phyloP scores from a whole-genome alignment of 2,888 invertebrate genomes.

The Eledona agricola region DNA sequence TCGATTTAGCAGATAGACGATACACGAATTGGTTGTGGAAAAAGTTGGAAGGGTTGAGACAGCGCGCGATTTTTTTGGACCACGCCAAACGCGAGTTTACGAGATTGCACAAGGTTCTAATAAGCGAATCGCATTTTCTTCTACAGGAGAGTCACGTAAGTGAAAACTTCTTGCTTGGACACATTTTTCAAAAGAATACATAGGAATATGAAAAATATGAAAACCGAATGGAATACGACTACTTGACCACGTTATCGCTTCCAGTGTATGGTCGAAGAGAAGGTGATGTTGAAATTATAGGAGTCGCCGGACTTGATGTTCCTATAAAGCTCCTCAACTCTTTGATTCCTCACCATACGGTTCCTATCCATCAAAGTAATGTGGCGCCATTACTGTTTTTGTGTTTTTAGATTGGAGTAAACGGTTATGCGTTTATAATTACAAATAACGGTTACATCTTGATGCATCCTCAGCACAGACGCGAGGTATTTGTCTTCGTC shows the following conservation, averaged over 20 bases:
- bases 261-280: constrained; percentile 88
- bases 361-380: constrained; percentile 59
- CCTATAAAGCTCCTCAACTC: constrained; percentile 89
- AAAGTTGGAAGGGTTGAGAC: constrained; percentile 80
- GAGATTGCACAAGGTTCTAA: constrained; percentile 44
- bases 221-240: constrained; percentile 69
- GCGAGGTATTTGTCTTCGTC: no score
- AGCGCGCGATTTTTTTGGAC: constrained; percentile 76
- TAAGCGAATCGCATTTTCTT: constrained; percentile 48
- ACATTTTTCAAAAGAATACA: constrained; percentile 24
- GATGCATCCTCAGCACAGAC: constrained; percentile 92
- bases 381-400: not conserved
- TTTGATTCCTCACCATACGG: constrained; percentile 86
- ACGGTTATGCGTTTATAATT: constrained; percentile 93
- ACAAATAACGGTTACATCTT: constrained; percentile 95
- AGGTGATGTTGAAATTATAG: constrained; percentile 77
- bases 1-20: constrained; percentile 90
- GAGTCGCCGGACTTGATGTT: constrained; percentile 96
- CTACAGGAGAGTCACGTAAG: constrained; percentile 50
- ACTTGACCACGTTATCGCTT: constrained; percentile 93
- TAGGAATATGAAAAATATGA: constrained; percentile 63
- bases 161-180: constrained; percentile 14
- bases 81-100: constrained; percentile 65
- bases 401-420: constrained; percentile 83
- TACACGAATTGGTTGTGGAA: constrained; percentile 93